These are phyloP conservation scores for Hetaerina titia DNA, from an alignment of 2,888 invertebrate species.

Conservation along the genomic window DNA sequence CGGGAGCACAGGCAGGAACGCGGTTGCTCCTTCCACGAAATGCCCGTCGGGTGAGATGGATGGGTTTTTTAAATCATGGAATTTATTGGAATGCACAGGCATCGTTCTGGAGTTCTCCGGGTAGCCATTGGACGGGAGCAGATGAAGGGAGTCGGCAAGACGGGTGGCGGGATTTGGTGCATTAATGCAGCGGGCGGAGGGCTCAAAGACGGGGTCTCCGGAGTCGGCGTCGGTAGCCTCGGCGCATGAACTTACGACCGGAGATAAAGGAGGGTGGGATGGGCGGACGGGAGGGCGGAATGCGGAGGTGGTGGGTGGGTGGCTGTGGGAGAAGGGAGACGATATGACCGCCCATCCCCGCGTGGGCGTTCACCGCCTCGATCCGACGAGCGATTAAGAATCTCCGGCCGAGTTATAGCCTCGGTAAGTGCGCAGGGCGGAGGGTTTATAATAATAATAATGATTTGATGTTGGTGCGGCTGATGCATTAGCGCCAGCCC, in stretches of 20 bases:
- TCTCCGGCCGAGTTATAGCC: background rate
- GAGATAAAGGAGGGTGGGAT: background rate
- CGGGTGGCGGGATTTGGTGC: background rate
- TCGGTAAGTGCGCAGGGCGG: background rate
- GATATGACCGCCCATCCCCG: background rate
- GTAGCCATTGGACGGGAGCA: background rate
- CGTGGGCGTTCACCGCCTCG: background rate
- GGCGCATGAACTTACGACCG: background rate
- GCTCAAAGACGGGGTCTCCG: background rate
- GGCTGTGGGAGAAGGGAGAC: background rate
- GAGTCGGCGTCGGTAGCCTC: conserved; percentile 42
- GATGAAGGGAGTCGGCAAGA: background rate
- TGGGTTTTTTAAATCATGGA: too few relatives aligned
- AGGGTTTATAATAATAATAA: background rate
- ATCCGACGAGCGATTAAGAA: background rate
- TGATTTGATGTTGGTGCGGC: background rate
- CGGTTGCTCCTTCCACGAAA: background rate
- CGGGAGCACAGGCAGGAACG: background rate
- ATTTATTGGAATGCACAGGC: too few relatives aligned
- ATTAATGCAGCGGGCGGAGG: background rate
- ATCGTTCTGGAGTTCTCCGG: too few relatives aligned
- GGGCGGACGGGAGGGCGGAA: background rate
- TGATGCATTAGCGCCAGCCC: background rate
- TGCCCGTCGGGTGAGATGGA: too few relatives aligned
- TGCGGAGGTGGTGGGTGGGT: background rate